Evolutionary conservation across 1,140 invertebrate species (phyloP), one percentile per base, ranked within the genome.

Genomic region (Fragariocoptes setiger): DNA sequence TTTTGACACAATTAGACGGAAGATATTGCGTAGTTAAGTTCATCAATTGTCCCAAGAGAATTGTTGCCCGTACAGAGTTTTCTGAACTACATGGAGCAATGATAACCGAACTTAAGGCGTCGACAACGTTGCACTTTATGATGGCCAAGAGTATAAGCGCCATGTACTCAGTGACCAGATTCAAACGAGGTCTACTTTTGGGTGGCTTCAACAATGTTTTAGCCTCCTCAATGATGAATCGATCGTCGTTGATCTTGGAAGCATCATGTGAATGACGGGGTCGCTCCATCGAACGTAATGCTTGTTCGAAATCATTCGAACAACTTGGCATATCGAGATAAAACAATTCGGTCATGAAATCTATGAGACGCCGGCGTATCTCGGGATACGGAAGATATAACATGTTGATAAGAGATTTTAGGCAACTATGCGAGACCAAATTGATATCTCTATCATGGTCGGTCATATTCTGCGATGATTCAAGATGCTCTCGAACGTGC

Each of bases 151-250:
- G 64, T 43, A 92, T 56, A 15, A 92, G 57, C n/a, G 80, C 71
- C 47, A 77, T 60, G 61, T 92, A 83, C 54, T 85, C 75, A 54
- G 86, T 76, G 37, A 73, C 71, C 43, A 90, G 68, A 56, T 88
- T 88, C 2, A 47, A 62, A 60, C 62, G 62, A 39, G 68, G 68
- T 21, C 70, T 69, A 20, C 25, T 31, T n/a, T 72, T 67, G 16
- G 83, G 57, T 50, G 76, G 74, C 20, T 78, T 77, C 52, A 88
- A 57, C 44, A 86, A 68, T 16, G 65, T 66, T 42, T 66, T 67
- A 13, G 76, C 82, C 60, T 92, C 85, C 22, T 73, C 71, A 3
- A 75, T 76, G 0, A 92, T 71, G 57, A 92, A 94, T n/a, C n/a
- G n/a, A 13, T 80, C 83, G 55, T 88, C 79, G 45, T 69, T 71